Percentiles rank a stretch among this genome's conserved stretches.
Conservation (phyloP, 2,888 invertebrate species). For the Phasia obesa region DNA sequence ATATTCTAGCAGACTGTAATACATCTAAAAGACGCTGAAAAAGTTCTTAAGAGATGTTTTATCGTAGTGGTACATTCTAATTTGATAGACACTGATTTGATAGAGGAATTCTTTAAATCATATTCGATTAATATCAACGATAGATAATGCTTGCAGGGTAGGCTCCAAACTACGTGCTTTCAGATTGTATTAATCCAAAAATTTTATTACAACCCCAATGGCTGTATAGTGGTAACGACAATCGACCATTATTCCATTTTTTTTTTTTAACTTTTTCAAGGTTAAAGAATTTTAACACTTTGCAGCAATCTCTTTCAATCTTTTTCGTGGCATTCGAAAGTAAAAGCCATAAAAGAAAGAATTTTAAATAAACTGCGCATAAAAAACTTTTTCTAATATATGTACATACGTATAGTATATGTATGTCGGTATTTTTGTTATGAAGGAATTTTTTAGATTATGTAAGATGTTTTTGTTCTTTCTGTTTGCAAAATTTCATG, state of each 20-base stretch:
- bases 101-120: no score
- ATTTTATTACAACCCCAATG: no score
- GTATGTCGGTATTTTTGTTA: background rate
- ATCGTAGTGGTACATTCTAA: no score
- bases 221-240: background rate
- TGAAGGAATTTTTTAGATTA: slow-evolving; percentile 20
- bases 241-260: background rate
- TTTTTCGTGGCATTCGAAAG: slow-evolving; percentile 29
- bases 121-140: no score
- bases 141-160: no score
- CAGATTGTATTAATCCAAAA: no score
- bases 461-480: slow-evolving; percentile 20
- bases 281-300: slow-evolving; percentile 19
- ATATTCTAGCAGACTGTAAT: no score
- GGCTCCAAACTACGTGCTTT: no score
- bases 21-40: no score
- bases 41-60: no score
- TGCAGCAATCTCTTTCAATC: slow-evolving; percentile 14
- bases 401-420: no score
- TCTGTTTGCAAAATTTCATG: slow-evolving; percentile 3
- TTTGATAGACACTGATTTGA: no score
- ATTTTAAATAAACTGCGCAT: slow-evolving; percentile 25
- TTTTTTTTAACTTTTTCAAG: slow-evolving; percentile 15
- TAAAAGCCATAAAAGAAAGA: slow-evolving; percentile 26
- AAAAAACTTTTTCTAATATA: slow-evolving; percentile 15